Conservation (phyloP, 2,888 invertebrate genomes). For the Brachylomia viminalis region DNA sequence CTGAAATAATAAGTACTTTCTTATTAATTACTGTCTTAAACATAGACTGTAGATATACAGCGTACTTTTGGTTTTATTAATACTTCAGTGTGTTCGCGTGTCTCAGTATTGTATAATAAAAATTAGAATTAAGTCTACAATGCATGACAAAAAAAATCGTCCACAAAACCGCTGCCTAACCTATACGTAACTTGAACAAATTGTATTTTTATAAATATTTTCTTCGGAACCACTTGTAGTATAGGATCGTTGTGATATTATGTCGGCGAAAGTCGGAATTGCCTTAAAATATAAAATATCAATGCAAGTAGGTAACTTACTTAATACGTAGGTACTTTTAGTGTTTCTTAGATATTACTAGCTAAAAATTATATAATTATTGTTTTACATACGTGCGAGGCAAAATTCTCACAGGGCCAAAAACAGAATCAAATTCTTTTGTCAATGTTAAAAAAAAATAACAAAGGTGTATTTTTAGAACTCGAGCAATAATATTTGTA, state of each 20-base stretch:
- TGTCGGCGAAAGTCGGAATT: conserved; percentile 75
- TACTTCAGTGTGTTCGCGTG: conserved; percentile 40
- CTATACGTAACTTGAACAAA: conserved; percentile 85
- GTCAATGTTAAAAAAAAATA: not conserved
- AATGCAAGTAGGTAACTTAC: conserved; percentile 75
- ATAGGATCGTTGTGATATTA: conserved; percentile 82
- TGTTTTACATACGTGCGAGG: not conserved
- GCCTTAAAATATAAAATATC: conserved; percentile 76
- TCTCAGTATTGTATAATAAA: conserved; percentile 77
- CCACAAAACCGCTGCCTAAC: conserved; percentile 76
- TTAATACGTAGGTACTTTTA: conserved; percentile 59
- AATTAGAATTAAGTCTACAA: conserved; percentile 77
- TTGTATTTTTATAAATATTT: conserved; percentile 74
- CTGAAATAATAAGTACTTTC: conserved; percentile 14
- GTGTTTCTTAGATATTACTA: conserved; percentile 60
- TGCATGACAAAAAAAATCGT: conserved; percentile 85
- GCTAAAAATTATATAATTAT: not conserved
- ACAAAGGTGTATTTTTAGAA: not conserved
- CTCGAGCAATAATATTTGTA: conserved; percentile 2
- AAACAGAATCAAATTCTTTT: not conserved
- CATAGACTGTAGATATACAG: not conserved
- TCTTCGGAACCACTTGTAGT: conserved; percentile 73
- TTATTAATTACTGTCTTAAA: conserved; percentile 3
- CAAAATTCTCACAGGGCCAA: not conserved
- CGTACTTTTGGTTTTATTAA: not conserved